These are phyloP conservation scores for Ciona savignyi DNA, from an alignment of 23 tunicate genomes.

Conservation along the genomic window DNA sequence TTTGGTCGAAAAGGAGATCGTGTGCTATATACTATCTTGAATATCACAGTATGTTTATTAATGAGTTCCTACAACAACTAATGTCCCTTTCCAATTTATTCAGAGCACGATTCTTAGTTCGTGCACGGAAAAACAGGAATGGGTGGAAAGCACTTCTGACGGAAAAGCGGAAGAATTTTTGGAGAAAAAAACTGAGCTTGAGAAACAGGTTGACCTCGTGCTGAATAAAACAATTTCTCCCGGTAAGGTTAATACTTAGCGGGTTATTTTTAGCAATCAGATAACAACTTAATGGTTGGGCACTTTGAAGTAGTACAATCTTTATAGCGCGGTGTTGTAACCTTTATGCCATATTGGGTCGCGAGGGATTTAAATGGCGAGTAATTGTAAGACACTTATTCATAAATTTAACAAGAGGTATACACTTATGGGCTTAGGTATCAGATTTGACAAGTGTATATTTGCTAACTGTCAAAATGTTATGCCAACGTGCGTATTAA, in stretches of 20 bases:
- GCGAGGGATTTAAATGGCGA: too few relatives aligned
- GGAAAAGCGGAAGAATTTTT: constrained; percentile 61
- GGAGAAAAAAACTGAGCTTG: constrained; percentile 51
- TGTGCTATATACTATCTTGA: too few relatives aligned
- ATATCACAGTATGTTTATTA: too few relatives aligned
- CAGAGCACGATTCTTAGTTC: constrained; percentile 58
- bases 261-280: not conserved
- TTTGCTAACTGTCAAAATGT: not conserved
- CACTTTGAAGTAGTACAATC: not conserved
- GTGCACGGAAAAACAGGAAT: constrained; percentile 77
- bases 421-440: too few relatives aligned
- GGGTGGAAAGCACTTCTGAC: constrained; percentile 59
- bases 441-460: too few relatives aligned
- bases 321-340: too few relatives aligned
- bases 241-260: constrained; percentile 23
- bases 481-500: not conserved
- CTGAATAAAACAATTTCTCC: constrained; percentile 57
- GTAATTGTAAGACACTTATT: too few relatives aligned
- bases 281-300: not conserved
- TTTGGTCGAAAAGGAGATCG: too few relatives aligned
- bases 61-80: too few relatives aligned
- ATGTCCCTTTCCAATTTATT: not conserved
- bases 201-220: constrained; percentile 57
- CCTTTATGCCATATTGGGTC: too few relatives aligned
- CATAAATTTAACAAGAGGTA: too few relatives aligned